phyloP scores from a whole-genome alignment of 1,140 invertebrate species.

The Drosophila pseudoananassae region DNA sequence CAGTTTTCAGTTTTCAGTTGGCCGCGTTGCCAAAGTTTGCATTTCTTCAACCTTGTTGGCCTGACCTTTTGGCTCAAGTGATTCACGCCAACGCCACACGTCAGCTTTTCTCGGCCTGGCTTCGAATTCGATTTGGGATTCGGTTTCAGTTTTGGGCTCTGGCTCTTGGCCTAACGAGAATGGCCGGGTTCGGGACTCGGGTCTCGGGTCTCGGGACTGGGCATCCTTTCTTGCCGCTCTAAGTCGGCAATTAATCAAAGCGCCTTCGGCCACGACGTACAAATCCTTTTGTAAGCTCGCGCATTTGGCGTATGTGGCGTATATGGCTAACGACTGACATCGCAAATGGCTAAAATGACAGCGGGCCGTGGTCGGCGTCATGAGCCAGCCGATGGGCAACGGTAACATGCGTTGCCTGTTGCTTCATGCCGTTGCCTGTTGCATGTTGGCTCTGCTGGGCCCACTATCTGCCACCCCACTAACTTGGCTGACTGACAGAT shows the following conservation, averaged over 20 bases:
- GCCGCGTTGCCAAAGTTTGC: slow-evolving; percentile 47
- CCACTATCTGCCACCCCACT: slow-evolving; percentile 21
- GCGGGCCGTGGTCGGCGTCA: slow-evolving; percentile 63
- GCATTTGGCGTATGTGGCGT: slow-evolving; percentile 46
- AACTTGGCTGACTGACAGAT: slow-evolving; percentile 42
- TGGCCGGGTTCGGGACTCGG: slow-evolving; percentile 12
- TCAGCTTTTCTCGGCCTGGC: slow-evolving; percentile 41
- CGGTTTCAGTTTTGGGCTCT: slow-evolving; percentile 5
- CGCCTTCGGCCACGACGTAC: slow-evolving; percentile 72
- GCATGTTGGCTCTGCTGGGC: slow-evolving; percentile 2
- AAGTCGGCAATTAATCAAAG: slow-evolving; percentile 83
- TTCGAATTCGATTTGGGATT: slow-evolving; percentile 21
- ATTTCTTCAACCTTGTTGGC: slow-evolving; percentile 79
- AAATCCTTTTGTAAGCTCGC: slow-evolving; percentile 71
- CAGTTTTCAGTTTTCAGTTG: slow-evolving; percentile 61
- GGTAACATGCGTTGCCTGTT: slow-evolving; percentile 66
- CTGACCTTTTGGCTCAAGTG: slow-evolving; percentile 79
- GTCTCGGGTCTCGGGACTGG: background rate
- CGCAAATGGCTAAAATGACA: slow-evolving; percentile 80
- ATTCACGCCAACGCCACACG: slow-evolving; percentile 77
- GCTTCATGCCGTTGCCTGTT: slow-evolving; percentile 36
- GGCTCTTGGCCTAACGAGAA: slow-evolving; percentile 63
- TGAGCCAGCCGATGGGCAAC: slow-evolving; percentile 76
- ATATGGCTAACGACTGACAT: slow-evolving; percentile 76
- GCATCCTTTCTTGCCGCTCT: slow-evolving; percentile 39